phyloP scores from a whole-genome alignment of 2,888 invertebrate genomes.

The Epinotia demarniana region DNA sequence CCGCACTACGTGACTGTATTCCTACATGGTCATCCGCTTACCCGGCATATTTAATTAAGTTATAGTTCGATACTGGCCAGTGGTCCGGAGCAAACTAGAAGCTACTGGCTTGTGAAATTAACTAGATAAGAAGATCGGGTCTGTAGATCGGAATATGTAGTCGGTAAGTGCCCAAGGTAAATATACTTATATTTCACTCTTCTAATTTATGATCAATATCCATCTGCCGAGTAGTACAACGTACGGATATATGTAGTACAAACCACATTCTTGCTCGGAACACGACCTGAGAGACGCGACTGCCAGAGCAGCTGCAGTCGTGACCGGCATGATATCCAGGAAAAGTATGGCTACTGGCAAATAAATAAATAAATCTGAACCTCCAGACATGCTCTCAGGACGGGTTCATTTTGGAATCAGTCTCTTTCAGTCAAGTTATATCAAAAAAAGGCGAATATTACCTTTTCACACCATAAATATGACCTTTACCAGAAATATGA shows the following conservation, averaged over 20 bases:
- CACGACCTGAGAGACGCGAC: too few relatives aligned
- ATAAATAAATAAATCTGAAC: too few relatives aligned
- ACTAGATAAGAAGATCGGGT: background rate
- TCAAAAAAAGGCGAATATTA: background rate
- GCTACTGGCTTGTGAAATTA: constrained; percentile 27
- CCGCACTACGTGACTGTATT: background rate
- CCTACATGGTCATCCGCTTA: constrained; percentile 6
- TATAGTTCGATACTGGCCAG: constrained; percentile 22
- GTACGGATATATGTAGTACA: too few relatives aligned
- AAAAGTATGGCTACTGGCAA: too few relatives aligned
- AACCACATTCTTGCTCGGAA: too few relatives aligned
- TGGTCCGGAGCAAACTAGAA: constrained; percentile 25
- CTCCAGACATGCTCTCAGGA: too few relatives aligned
- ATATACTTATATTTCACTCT: background rate
- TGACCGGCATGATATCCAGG: too few relatives aligned
- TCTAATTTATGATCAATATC: background rate
- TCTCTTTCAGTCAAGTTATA: background rate
- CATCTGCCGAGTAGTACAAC: background rate
- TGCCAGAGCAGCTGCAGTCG: too few relatives aligned
- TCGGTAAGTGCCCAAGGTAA: background rate
- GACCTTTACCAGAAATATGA: too few relatives aligned
- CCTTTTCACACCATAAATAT: background rate
- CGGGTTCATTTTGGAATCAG: too few relatives aligned
- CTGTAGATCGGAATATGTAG: background rate
- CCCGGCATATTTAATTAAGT: constrained; percentile 22